A percentile compares a stretch with the other conserved stretches of the same genome.
These are phyloP conservation scores for Brachionichthys hirsutus DNA, from an alignment of 2,113 vertebrate species.

Conservation along the genomic window DNA sequence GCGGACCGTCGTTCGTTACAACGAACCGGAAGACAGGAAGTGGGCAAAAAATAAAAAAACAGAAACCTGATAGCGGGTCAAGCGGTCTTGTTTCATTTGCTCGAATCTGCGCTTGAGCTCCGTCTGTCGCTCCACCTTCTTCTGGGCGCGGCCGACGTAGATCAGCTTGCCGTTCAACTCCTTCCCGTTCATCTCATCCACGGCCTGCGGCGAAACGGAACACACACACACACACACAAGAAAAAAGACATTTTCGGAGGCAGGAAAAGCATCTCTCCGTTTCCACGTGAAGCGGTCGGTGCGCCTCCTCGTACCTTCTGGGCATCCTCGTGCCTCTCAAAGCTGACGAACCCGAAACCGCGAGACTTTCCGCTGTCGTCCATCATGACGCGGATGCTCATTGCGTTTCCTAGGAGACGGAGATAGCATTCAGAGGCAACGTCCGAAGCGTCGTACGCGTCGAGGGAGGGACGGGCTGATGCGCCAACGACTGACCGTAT, in stretches of 20 bases:
- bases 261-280: not conserved
- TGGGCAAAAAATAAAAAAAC: not conserved
- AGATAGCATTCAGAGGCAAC: not conserved
- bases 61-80: conserved; percentile 98
- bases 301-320: conserved; percentile 83
- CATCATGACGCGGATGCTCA: conserved; percentile 97
- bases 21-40: too few relatives aligned
- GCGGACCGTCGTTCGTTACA: conserved; percentile 28
- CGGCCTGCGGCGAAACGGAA: conserved; percentile 77
- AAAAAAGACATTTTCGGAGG: not conserved
- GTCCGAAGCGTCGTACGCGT: too few relatives aligned
- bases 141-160: conserved; percentile 96
- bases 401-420: conserved; percentile 82
- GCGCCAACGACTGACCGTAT: conserved; percentile 80
- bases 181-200: conserved; percentile 98
- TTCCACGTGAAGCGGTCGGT: not conserved
- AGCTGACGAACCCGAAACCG: conserved; percentile 97
- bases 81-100: conserved; percentile 98
- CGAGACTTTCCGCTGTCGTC: conserved; percentile 93
- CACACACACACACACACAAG: too few relatives aligned
- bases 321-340: conserved; percentile 96
- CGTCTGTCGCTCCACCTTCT: conserved; percentile 95
- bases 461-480: too few relatives aligned
- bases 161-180: conserved; percentile 94
- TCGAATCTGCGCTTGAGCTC: conserved; percentile 98